These are phyloP conservation scores for Virgularia gustaviana DNA, from an alignment of 92 coral and sea anemone genomes.

Conservation along the genomic window DNA sequence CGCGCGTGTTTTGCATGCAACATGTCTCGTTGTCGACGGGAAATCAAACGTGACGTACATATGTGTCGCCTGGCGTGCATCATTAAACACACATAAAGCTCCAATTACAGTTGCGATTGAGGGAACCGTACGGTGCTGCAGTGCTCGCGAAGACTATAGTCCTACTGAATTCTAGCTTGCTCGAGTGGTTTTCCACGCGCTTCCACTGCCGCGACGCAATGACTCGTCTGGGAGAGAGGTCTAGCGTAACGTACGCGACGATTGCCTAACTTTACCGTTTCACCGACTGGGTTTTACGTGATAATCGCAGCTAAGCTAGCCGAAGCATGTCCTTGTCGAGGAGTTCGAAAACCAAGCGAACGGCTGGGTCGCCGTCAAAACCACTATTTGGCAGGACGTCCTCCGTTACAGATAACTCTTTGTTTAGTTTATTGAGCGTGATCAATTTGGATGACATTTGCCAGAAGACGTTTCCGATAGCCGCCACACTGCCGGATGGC, in stretches of 20 bases:
- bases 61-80: background rate
- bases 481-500: conserved; percentile 92
- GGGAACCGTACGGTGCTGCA: no score
- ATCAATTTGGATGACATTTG: conserved; percentile 88
- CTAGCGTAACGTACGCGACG: background rate
- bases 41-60: conserved; percentile 6
- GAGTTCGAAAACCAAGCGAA: background rate
- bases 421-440: conserved; percentile 85
- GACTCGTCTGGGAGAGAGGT: no score
- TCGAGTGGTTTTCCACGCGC: no score
- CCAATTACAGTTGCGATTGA: background rate
- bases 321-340: conserved; percentile 27
- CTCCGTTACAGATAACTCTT: conserved; percentile 91
- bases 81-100: background rate
- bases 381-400: conserved; percentile 42
- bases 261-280: no score
- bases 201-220: no score
- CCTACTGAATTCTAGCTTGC: no score
- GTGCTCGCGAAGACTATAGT: no score
- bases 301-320: no score
- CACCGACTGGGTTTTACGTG: no score
- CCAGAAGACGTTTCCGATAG: conserved; percentile 76
- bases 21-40: background rate
- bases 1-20: conserved; percentile 4
- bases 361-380: background rate